phyloP scores from a whole-genome alignment of 2,113 vertebrate genomes.

The Grammomys dolichurus region DNA sequence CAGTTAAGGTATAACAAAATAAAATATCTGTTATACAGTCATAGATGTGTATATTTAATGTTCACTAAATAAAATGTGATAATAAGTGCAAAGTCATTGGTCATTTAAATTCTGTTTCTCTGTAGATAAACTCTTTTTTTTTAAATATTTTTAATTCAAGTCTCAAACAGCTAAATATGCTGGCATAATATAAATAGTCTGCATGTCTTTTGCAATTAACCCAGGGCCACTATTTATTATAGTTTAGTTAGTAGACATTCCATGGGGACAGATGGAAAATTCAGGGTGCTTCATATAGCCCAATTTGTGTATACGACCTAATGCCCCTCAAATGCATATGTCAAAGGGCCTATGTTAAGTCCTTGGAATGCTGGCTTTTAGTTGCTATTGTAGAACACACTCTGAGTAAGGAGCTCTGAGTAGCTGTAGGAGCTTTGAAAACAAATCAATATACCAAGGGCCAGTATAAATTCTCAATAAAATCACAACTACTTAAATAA shows the following conservation, averaged over 20 bases:
- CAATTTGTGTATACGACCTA: neutral
- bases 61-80: neutral
- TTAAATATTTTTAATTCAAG: neutral
- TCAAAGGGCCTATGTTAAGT: neutral
- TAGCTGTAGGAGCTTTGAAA: neutral
- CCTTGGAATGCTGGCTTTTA: neutral
- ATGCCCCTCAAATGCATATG: neutral
- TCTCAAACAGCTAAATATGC: neutral
- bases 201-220: constrained; percentile 55
- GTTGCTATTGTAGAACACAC: neutral
- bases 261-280: neutral
- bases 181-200: constrained; percentile 64
- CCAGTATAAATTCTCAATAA: neutral
- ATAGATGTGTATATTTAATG: neutral
- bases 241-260: constrained; percentile 3
- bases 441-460: neutral
- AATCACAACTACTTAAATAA: neutral
- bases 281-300: neutral
- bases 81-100: neutral
- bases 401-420: rapidly evolving
- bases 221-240: constrained; percentile 20
- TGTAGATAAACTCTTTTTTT: neutral
- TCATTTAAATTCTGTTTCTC: neutral
- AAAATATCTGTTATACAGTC: neutral
- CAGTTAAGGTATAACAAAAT: neutral